phyloP scores from a whole-genome alignment of 1,140 invertebrate species.

The Leptinotarsa texana region DNA sequence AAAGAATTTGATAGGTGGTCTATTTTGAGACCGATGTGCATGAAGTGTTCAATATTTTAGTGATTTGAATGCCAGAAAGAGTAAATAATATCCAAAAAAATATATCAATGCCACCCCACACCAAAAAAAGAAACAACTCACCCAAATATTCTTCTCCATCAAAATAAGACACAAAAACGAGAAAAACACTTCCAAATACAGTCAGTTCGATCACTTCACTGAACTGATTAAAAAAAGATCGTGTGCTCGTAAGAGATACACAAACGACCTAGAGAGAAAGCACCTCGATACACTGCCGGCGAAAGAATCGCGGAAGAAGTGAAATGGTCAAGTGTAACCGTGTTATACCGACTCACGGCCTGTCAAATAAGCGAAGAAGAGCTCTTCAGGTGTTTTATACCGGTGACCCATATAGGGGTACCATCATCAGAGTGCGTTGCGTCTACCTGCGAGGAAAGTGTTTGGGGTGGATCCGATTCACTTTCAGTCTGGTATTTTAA shows the following conservation, averaged over 20 bases:
- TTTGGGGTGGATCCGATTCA: constrained; percentile 19
- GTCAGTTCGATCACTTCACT: constrained; percentile 4
- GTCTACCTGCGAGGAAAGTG: constrained; percentile 14
- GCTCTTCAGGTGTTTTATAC: constrained; percentile 21
- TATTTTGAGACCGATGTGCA: too few relatives aligned
- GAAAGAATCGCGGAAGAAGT: constrained; percentile 8
- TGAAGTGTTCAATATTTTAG: too few relatives aligned
- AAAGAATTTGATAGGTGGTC: too few relatives aligned
- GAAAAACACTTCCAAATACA: not conserved
- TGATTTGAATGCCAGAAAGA: too few relatives aligned
- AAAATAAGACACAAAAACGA: too few relatives aligned
- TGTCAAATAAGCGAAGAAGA: constrained; percentile 25
- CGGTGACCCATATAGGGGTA: constrained; percentile 27
- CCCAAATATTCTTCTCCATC: too few relatives aligned
- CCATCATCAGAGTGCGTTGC: not conserved
- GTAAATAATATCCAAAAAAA: too few relatives aligned
- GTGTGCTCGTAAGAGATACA: not conserved
- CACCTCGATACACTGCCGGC: not conserved
- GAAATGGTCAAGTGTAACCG: constrained; percentile 11
- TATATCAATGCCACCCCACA: too few relatives aligned
- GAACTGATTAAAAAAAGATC: not conserved
- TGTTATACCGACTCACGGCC: constrained; percentile 24
- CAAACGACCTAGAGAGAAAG: constrained; percentile 7
- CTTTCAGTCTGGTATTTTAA: constrained; percentile 21
- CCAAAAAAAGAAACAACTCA: too few relatives aligned